A percentile compares a stretch with the other conserved stretches of the same genome.
phyloP scores from a whole-genome alignment of 2,113 vertebrate genomes.

The Zapus hudsonius region DNA sequence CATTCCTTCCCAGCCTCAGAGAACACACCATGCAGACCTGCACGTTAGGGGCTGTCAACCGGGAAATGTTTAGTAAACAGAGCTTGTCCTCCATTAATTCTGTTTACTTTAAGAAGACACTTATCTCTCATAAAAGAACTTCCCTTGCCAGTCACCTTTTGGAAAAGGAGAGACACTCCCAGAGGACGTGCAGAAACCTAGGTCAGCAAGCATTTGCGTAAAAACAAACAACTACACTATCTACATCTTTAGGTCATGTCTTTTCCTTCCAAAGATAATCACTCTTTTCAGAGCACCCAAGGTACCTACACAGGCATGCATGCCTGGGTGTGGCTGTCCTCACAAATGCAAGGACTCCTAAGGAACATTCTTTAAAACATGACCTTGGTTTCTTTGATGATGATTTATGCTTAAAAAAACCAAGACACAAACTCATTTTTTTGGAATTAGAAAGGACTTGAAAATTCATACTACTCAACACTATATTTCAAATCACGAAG shows the following conservation, averaged over 20 bases:
- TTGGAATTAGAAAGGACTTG: not conserved
- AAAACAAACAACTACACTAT: slow-evolving; percentile 76
- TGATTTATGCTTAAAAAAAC: not conserved
- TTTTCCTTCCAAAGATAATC: slow-evolving; percentile 79
- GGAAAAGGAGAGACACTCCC: slow-evolving; percentile 80
- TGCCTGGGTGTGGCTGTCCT: rapidly evolving
- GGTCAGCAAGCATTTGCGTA: not conserved
- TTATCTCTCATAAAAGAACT: slow-evolving; percentile 83
- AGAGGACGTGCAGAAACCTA: slow-evolving; percentile 79
- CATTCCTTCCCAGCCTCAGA: slow-evolving; percentile 63
- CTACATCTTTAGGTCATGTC: slow-evolving; percentile 52
- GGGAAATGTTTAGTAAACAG: slow-evolving; percentile 82
- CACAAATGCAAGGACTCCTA: not conserved
- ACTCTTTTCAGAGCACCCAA: slow-evolving; percentile 37
- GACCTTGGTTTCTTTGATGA: not conserved
- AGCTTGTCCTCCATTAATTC: slow-evolving; percentile 71
- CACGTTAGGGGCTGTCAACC: slow-evolving; percentile 71
- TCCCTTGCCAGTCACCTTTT: slow-evolving; percentile 84
- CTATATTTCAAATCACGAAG: not conserved
- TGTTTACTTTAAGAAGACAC: slow-evolving; percentile 84
- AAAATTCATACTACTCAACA: slow-evolving; percentile 5
- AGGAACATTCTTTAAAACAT: not conserved
- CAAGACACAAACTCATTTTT: not conserved
- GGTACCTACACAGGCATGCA: not conserved
- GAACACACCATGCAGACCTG: slow-evolving; percentile 57